Percentiles rank a stretch among this genome's conserved stretches.
phyloP scores from a whole-genome alignment of 92 coral and sea anemone species.

The Paragorgia papillata region DNA sequence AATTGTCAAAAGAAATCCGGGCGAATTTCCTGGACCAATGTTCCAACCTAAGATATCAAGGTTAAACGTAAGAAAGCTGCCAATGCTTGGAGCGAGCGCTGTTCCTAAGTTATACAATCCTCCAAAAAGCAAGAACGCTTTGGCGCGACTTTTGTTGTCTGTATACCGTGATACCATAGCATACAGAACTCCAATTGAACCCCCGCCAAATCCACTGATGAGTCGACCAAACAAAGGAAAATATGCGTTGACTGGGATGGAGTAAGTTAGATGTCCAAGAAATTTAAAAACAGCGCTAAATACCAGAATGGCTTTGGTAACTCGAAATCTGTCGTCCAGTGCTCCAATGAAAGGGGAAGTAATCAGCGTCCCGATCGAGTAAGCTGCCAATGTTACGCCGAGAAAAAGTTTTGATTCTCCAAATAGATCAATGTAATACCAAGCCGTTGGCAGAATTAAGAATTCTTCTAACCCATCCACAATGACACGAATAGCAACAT shows the following conservation, averaged over 20 bases:
- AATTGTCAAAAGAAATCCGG: not conserved
- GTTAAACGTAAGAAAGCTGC: slow-evolving; percentile 1
- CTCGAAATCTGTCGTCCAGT: not conserved
- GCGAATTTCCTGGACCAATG: slow-evolving; percentile 8
- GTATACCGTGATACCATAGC: not conserved
- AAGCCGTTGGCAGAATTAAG: not conserved
- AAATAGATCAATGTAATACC: not conserved
- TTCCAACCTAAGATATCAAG: not conserved
- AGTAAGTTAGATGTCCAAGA: not conserved
- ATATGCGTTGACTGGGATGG: slow-evolving; percentile 6
- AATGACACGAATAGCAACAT: not conserved
- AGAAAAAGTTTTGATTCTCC: slow-evolving; percentile 1
- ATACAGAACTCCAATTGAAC: not conserved
- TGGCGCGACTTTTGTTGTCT: not conserved
- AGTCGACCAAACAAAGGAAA: slow-evolving; percentile 9
- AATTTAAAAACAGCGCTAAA: not conserved
- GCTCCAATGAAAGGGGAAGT: not conserved
- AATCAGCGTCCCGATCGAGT: not conserved
- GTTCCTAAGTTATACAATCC: not conserved
- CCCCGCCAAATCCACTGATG: not conserved
- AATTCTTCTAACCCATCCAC: slow-evolving; percentile 20
- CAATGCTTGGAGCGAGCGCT: not conserved
- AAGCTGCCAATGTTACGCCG: slow-evolving; percentile 3
- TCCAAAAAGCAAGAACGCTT: slow-evolving; percentile 1
- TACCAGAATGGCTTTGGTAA: not conserved